These are phyloP conservation scores for Cacatua alba DNA, from an alignment of 2,113 vertebrate genomes.

Conservation along the genomic window DNA sequence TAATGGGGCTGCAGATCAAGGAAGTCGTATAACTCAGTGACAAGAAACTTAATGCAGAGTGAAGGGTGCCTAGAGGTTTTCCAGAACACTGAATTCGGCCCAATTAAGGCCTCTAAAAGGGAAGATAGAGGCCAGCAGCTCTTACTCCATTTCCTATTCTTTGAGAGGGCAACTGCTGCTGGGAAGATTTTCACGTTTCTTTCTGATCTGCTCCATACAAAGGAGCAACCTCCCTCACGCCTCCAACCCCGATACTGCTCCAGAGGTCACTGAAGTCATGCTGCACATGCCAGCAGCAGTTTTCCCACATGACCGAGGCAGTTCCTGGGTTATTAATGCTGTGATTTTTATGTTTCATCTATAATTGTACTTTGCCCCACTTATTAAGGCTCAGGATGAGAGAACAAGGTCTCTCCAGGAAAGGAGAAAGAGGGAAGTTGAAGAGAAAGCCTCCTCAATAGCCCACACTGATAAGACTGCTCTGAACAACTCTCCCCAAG, in stretches of 20 bases:
- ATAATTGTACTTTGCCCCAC: not conserved
- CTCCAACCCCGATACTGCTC: not conserved
- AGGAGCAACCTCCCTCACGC: not conserved
- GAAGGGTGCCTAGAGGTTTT: constrained; percentile 48
- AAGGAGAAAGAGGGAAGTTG: not conserved
- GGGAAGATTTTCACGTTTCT: not conserved
- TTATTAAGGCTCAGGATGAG: not conserved
- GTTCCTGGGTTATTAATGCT: not conserved
- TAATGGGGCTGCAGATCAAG: not conserved
- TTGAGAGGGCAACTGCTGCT: not conserved
- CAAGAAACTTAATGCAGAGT: not conserved
- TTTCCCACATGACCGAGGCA: not conserved
- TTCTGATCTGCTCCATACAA: not conserved
- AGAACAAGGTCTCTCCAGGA: not conserved
- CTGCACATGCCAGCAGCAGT: not conserved
- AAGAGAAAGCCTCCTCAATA: not conserved
- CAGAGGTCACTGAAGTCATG: not conserved
- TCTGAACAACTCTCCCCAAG: not conserved
- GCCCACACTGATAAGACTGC: not conserved
- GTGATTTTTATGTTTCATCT: not conserved
- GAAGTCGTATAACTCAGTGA: not conserved
- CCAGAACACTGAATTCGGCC: not conserved
- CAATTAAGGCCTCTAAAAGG: not conserved
- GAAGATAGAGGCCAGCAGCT: not conserved
- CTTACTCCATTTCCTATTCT: not conserved